Evolutionary conservation across 2,113 vertebrate genomes (phyloP).

Genomic region (Eulemur macaco): DNA sequence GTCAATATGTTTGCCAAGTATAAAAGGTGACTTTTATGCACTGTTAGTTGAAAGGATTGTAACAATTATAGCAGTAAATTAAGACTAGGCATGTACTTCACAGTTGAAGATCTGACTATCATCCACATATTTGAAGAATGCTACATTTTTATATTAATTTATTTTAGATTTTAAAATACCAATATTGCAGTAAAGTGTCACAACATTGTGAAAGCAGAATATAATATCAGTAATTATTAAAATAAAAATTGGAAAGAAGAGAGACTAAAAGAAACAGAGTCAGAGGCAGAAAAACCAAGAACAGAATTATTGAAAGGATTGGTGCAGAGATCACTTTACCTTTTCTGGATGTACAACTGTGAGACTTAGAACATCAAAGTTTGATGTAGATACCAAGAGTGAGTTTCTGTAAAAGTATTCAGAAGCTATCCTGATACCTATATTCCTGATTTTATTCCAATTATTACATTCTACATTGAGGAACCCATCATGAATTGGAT

Average conservation of each 20-base stretch:
- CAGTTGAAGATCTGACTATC: not conserved
- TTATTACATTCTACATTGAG: not conserved
- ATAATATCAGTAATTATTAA: not conserved
- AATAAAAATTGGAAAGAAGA: not conserved
- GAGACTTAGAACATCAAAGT: not conserved
- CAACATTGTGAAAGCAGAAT: not conserved
- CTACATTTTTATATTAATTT: not conserved
- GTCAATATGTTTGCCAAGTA: not conserved
- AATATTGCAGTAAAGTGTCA: not conserved
- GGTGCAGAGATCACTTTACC: rapidly evolving
- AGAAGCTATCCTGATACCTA: not conserved
- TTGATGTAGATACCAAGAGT: not conserved
- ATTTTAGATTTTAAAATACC: not conserved
- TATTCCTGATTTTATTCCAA: not conserved
- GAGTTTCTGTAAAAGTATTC: not conserved
- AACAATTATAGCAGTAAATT: not conserved
- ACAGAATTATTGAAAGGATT: not conserved
- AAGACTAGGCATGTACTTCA: not conserved
- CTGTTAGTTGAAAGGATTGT: not conserved
- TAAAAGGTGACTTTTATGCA: not conserved
- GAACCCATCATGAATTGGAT: not conserved
- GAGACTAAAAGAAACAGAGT: not conserved
- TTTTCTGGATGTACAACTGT: not conserved
- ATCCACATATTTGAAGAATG: not conserved
- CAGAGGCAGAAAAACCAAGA: not conserved